Percentiles rank a stretch among this genome's conserved stretches.
phyloP scores from a whole-genome alignment of 2,797 vertebrate species.

The Megaceryle alcyon region DNA sequence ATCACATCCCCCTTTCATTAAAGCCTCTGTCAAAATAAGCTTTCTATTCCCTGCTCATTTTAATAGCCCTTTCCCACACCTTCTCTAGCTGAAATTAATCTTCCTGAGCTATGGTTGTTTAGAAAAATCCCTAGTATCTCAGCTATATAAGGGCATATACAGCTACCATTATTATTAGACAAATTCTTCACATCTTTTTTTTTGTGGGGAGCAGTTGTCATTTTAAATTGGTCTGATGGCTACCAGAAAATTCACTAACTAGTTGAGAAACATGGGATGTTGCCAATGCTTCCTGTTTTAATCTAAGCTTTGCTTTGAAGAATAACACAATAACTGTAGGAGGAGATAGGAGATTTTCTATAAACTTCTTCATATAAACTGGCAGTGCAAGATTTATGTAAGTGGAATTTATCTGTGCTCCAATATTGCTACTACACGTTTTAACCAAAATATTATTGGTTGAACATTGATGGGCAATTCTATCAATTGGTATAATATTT shows the following conservation, averaged over 20 bases:
- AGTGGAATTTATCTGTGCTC: not conserved
- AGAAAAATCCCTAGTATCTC: not conserved
- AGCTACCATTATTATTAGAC: not conserved
- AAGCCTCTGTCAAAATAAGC: not conserved
- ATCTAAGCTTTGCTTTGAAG: not conserved
- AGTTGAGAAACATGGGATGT: not conserved
- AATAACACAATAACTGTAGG: not conserved
- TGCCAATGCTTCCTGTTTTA: not conserved
- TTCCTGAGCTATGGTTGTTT: not conserved
- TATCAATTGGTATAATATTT: not conserved
- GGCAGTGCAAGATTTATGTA: not conserved
- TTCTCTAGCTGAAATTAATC: not conserved
- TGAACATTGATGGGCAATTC: not conserved
- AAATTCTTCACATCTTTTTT: not conserved
- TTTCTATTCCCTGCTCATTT: not conserved
- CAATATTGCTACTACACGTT: not conserved
- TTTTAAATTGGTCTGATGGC: not conserved
- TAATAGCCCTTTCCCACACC: not conserved
- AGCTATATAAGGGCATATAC: not conserved
- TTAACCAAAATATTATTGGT: not conserved
- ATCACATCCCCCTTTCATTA: not conserved
- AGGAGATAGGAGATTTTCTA: not conserved
- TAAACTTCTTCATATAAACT: not conserved
- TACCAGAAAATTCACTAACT: not conserved
- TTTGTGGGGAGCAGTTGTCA: accelerated